Conservation (phyloP, 2,797 vertebrate species). For the Alosa sapidissima region DNA sequence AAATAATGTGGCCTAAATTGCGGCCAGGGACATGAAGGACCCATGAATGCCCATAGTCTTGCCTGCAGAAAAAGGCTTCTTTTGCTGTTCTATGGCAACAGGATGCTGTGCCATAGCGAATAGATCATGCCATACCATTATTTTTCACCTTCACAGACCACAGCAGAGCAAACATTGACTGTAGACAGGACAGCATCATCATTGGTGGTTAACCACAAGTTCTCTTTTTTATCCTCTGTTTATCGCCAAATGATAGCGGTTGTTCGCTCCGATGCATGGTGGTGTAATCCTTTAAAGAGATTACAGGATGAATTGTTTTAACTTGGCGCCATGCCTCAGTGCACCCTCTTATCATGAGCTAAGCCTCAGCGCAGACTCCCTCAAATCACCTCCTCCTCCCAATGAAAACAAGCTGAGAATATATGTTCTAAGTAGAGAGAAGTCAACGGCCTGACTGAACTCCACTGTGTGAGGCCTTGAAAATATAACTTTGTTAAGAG, state of each 20-base stretch:
- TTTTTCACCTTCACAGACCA: slow-evolving; percentile 28
- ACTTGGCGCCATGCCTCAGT: slow-evolving; percentile 37
- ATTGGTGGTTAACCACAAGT: slow-evolving; percentile 34
- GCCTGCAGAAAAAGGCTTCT: background rate
- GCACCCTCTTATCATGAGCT: background rate
- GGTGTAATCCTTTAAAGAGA: slow-evolving; percentile 65
- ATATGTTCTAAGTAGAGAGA: background rate
- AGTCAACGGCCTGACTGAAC: background rate
- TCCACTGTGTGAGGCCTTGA: background rate
- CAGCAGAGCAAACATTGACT: slow-evolving; percentile 17
- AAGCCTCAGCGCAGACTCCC: background rate
- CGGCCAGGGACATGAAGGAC: background rate
- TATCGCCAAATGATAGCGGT: slow-evolving; percentile 53
- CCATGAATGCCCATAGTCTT: background rate
- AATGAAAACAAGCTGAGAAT: background rate
- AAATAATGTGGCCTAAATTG: too few relatives aligned
- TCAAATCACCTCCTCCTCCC: background rate
- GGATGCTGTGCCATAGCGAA: background rate
- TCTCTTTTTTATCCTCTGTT: slow-evolving; percentile 52
- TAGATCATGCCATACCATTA: slow-evolving; percentile 30
- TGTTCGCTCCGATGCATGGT: slow-evolving; percentile 56
- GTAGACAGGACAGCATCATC: slow-evolving; percentile 33
- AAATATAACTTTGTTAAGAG: background rate
- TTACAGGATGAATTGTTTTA: slow-evolving; percentile 58
- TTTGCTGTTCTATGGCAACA: background rate